A percentile compares a stretch with the other conserved stretches of the same genome.
phyloP scores from a whole-genome alignment of 2,113 vertebrate genomes.

The Dunckerocampus dactyliophorus region DNA sequence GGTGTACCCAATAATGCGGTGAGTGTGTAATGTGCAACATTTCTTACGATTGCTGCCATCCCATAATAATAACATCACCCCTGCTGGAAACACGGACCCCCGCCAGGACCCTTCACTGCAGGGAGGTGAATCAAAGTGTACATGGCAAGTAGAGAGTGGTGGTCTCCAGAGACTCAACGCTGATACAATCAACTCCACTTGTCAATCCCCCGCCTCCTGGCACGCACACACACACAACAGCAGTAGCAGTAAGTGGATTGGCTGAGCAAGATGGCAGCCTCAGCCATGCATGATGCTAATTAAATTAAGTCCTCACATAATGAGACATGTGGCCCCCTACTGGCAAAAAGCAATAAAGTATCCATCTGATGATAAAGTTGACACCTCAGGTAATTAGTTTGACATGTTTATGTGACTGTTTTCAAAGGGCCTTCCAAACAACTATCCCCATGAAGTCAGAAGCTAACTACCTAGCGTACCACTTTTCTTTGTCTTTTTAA shows the following conservation, averaged over 20 bases:
- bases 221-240: neutral
- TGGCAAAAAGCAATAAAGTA: no score
- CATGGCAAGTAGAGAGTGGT: constrained; percentile 2
- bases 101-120: neutral
- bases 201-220: constrained; percentile 12
- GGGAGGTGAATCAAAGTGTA: constrained; percentile 8
- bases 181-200: constrained; percentile 32
- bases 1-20: no score
- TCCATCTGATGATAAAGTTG: no score
- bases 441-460: no score
- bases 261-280: constrained; percentile 29
- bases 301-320: constrained; percentile 26
- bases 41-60: constrained; percentile 5
- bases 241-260: constrained; percentile 17
- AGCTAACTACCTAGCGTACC: no score
- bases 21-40: no score
- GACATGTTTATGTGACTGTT: no score
- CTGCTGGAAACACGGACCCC: constrained; percentile 7
- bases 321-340: no score
- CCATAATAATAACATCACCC: constrained; percentile 13
- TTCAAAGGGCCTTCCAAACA: no score
- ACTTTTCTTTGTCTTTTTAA: no score
- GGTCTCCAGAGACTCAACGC: constrained; percentile 23
- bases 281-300: constrained; percentile 37
- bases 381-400: no score